These are phyloP conservation scores for Dynastes tityus DNA, from an alignment of 2,888 invertebrate species.

Conservation along the genomic window DNA sequence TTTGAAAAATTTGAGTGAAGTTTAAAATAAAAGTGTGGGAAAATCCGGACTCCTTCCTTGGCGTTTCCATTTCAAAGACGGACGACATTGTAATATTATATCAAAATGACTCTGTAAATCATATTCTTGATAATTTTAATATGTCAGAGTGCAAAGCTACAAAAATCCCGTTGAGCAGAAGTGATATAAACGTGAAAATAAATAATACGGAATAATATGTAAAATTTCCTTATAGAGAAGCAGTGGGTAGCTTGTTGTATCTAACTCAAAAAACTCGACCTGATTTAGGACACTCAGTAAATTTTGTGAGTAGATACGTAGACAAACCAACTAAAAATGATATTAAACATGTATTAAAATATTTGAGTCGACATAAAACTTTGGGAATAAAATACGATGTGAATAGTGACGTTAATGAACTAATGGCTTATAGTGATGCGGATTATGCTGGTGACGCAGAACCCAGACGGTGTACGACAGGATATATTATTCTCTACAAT, in stretches of 20 bases:
- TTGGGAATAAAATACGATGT: not conserved
- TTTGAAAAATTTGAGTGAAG: not conserved
- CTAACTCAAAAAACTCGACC: no score
- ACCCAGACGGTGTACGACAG: constrained; percentile 51
- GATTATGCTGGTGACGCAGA: constrained; percentile 36
- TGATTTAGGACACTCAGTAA: no score
- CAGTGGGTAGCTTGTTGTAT: no score
- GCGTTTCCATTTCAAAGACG: not conserved
- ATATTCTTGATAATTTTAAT: not conserved
- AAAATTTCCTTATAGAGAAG: no score
- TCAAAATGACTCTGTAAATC: not conserved
- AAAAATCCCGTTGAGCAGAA: not conserved
- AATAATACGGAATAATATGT: not conserved
- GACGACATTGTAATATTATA: not conserved
- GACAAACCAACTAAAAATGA: no score
- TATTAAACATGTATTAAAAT: no score
- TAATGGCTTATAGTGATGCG: constrained; percentile 32
- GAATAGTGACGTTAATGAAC: not conserved
- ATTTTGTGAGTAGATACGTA: no score
- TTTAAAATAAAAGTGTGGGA: not conserved
- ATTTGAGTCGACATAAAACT: not conserved
- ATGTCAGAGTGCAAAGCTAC: not conserved
- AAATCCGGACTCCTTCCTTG: not conserved
- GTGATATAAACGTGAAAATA: not conserved
- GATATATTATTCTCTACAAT: constrained; percentile 32